Percentiles rank a stretch among this genome's conserved stretches.
These are phyloP conservation scores for Drosophila anomelani DNA, from an alignment of 2,888 invertebrate species.

Conservation along the genomic window DNA sequence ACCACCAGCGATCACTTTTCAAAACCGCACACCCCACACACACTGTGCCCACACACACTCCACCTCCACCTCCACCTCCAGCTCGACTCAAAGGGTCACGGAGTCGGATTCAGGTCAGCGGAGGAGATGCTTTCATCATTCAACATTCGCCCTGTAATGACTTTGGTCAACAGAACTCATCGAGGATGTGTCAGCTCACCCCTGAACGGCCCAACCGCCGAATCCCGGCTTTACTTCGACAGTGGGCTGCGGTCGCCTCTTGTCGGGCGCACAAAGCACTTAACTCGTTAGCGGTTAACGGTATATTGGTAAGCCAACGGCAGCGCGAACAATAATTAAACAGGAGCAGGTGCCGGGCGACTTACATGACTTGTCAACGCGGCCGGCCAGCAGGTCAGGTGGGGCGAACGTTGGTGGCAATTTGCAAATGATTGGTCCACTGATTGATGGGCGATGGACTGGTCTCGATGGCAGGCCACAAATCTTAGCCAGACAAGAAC, in stretches of 20 bases:
- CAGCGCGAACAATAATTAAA: constrained; percentile 71
- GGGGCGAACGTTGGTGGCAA: constrained; percentile 34
- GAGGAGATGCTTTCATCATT: constrained; percentile 44
- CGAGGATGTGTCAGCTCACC: constrained; percentile 62
- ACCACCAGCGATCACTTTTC: constrained; percentile 30
- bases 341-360: constrained; percentile 50
- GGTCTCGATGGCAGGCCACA: constrained; percentile 46
- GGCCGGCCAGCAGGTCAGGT: constrained; percentile 32
- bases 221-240: constrained; percentile 17
- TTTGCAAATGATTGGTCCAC: constrained; percentile 66
- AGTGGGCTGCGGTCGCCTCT: constrained; percentile 61
- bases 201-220: constrained; percentile 6
- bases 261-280: constrained; percentile 72
- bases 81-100: constrained; percentile 37
- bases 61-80: too few species aligned
- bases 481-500: constrained; percentile 49
- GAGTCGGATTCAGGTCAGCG: constrained; percentile 58
- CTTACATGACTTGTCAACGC: constrained; percentile 68
- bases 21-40: constrained; percentile 13
- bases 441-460: constrained; percentile 56
- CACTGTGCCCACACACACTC: constrained; percentile 7
- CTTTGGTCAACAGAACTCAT: constrained; percentile 77
- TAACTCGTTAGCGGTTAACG: constrained; percentile 79
- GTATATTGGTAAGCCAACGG: constrained; percentile 71
- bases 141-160: constrained; percentile 64